Base-by-base conservation (phyloP, 2,888 invertebrate genomes). In the Cosmia trapezina region DNA sequence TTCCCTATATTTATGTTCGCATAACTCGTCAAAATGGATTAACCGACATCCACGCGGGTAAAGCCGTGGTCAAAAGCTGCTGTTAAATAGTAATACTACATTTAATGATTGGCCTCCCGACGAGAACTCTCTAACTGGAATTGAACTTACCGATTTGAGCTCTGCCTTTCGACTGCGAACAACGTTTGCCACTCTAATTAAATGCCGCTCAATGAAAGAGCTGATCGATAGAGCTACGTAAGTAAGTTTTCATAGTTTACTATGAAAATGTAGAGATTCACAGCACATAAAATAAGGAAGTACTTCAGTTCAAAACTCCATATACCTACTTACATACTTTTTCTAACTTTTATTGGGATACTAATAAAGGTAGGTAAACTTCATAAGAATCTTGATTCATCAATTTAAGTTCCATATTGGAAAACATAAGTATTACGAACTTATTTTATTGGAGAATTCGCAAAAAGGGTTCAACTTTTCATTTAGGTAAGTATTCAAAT, bases 101-200 rank as follows among this genome's bases (percentile, higher is more conserved):
- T 73, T 70, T 67, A 37, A 76, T 56, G 12, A 70, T 75, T 74
- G 51, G 70, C 62, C 28, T 49, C 63, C 49, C 61, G 64, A 19
- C 61, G 61, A 70, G 72, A 73, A 59, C 63, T 76, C 62, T 47
- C 37, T 56, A 70, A 77, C 67, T 74, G 33, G 60, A 68, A 76
- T 57, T 73, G 70, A 84, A 83, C 75, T 84, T 76, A 77, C 75
- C 63, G 76, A 73, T 79, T 80, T 71, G 59, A 82, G 74, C 47
- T 74, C 59, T 68, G 76, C 73, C 64, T 79, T 73, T 63, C 77
- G 59, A 76, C 69, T 66, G 70, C 64, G 76, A 82, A 81, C 83
- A 77, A 71, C 78, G 81, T 74, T 83, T 65, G 73, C 83, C 73
- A 85, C 83, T 86, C 81, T 87, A 87, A 88, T 88, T 87, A 88